Percentiles rank a stretch among this genome's conserved stretches.
phyloP scores from a whole-genome alignment of 2,797 vertebrate species.

The Pantherophis alleghaniensis region DNA sequence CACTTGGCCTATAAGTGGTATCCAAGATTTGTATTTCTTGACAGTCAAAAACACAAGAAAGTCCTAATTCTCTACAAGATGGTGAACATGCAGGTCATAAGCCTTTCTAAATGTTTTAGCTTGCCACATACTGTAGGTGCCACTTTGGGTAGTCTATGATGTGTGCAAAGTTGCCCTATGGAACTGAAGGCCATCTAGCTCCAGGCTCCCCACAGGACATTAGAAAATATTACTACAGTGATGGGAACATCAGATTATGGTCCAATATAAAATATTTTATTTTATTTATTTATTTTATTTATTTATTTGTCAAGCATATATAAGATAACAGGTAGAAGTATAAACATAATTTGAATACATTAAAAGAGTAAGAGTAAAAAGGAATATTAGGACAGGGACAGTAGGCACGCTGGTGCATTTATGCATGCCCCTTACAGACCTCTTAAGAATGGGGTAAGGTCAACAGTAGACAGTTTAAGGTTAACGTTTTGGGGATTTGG shows the following conservation, averaged over 20 bases:
- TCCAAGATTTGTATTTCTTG: background rate
- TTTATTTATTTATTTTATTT: too few species aligned
- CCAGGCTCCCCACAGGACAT: background rate
- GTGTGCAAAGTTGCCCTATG: background rate
- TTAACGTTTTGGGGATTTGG: too few species aligned
- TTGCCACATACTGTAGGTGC: background rate
- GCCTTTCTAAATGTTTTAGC: background rate
- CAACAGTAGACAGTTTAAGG: too few species aligned
- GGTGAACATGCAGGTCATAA: background rate
- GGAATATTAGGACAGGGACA: too few species aligned
- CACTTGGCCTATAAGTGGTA: background rate
- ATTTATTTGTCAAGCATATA: too few species aligned
- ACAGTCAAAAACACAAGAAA: background rate
- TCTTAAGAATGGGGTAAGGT: too few species aligned
- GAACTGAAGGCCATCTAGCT: background rate
- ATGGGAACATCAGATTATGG: background rate
- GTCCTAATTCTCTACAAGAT: background rate
- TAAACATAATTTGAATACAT: too few species aligned
- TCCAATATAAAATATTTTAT: background rate
- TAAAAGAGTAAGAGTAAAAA: too few species aligned
- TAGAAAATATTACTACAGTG: background rate
- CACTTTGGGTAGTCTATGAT: background rate
- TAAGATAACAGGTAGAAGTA: too few species aligned
- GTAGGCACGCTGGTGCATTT: too few species aligned
- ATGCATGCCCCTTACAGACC: too few species aligned